Percentiles rank a stretch among this genome's conserved stretches.
These are phyloP conservation scores for Acanthaster planci DNA, from an alignment of 35 echinoderm and acorn worm genomes.

Conservation along the genomic window DNA sequence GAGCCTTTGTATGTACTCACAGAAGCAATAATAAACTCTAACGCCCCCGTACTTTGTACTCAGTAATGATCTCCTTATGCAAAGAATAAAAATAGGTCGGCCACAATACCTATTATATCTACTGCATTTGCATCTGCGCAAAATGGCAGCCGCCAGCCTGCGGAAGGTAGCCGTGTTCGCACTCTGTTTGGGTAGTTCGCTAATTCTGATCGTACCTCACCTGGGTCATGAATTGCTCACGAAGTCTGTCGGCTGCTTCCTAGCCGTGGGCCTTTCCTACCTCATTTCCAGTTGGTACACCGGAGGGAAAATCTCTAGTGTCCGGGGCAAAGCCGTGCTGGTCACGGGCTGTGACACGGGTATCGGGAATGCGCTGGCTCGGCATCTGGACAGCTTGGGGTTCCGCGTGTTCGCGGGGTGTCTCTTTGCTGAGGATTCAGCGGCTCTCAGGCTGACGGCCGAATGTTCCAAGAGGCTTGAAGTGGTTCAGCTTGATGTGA, in stretches of 20 bases:
- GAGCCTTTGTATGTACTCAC: too few relatives aligned
- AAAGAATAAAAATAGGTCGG: too few relatives aligned
- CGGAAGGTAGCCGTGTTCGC: too few relatives aligned
- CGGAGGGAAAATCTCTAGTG: background rate
- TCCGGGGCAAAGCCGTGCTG: conserved; percentile 53
- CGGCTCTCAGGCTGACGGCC: background rate
- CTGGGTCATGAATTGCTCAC: background rate
- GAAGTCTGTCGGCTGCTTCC: background rate
- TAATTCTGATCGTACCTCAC: background rate
- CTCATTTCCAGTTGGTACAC: conserved; percentile 1
- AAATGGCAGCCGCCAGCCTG: too few relatives aligned
- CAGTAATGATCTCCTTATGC: too few relatives aligned
- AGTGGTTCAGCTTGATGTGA: conserved; percentile 34
- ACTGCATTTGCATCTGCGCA: too few relatives aligned
- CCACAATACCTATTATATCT: too few relatives aligned
- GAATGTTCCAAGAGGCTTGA: conserved; percentile 15
- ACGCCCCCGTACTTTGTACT: too few relatives aligned
- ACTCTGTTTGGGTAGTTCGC: background rate
- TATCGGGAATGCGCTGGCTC: conserved; percentile 65
- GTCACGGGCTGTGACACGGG: conserved; percentile 83
- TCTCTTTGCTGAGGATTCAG: conserved; percentile 34
- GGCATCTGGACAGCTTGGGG: conserved; percentile 46
- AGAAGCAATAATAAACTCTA: too few relatives aligned
- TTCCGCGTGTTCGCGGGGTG: conserved; percentile 76
- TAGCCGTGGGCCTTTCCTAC: background rate